Conservation (phyloP, 2,888 invertebrate genomes). For the Clunio marinus region DNA sequence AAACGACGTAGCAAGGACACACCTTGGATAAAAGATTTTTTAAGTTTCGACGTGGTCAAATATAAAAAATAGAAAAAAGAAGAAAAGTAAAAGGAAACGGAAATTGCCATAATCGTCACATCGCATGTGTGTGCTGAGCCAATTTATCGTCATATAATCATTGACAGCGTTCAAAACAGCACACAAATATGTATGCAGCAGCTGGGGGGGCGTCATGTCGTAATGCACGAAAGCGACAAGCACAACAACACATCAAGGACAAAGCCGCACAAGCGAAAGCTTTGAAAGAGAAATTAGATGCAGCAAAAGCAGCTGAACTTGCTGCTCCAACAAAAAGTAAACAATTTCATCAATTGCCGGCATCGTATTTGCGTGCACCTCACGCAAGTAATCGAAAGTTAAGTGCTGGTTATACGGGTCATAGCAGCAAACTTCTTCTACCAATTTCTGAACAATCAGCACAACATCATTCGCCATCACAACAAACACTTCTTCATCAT, state of each 20-base stretch:
- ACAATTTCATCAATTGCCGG: constrained; percentile 57
- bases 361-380: constrained; percentile 51
- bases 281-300: constrained; percentile 54
- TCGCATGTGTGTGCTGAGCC: not conserved
- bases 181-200: constrained; percentile 71
- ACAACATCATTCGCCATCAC: constrained; percentile 37
- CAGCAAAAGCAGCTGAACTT: constrained; percentile 46
- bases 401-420: constrained; percentile 49
- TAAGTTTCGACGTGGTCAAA: not conserved
- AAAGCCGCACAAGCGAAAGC: constrained; percentile 50
- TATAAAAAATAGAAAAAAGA: not conserved
- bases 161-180: not conserved
- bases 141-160: not conserved
- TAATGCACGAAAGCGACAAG: constrained; percentile 64
- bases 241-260: constrained; percentile 54
- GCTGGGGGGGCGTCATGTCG: constrained; percentile 84
- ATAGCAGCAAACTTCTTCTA: constrained; percentile 51
- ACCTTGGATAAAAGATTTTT: constrained; percentile 18
- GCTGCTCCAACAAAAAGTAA: constrained; percentile 51
- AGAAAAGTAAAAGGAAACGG: constrained; percentile 9
- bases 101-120: constrained; percentile 20
- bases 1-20: constrained; percentile 15
- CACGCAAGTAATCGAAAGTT: constrained; percentile 48
- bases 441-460: constrained; percentile 48
- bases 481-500: constrained; percentile 18